These are phyloP conservation scores for Heterodera carotae DNA, from an alignment of 1,140 invertebrate genomes.

Conservation along the genomic window DNA sequence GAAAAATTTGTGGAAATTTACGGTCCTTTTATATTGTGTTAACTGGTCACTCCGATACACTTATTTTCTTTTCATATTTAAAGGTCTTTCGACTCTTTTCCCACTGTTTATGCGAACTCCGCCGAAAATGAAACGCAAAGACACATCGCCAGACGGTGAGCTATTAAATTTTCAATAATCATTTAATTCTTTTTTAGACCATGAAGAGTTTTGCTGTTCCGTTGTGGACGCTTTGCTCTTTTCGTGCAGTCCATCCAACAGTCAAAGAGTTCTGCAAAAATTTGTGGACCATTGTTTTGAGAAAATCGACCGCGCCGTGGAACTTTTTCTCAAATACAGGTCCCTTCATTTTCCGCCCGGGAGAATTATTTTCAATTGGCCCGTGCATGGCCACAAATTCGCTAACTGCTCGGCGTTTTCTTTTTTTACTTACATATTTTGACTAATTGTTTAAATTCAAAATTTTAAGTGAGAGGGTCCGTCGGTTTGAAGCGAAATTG, in stretches of 20 bases:
- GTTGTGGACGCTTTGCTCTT: slow-evolving; percentile 84
- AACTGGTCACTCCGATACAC: slow-evolving; percentile 18
- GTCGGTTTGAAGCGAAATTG: slow-evolving; percentile 67
- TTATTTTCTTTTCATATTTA: slow-evolving; percentile 23
- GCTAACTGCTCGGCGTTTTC: slow-evolving; percentile 64
- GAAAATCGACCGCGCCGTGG: slow-evolving; percentile 92
- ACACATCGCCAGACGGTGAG: slow-evolving; percentile 75
- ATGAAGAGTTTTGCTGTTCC: slow-evolving; percentile 75
- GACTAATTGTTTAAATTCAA: not conserved
- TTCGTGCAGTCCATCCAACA: slow-evolving; percentile 84
- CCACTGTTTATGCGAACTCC: slow-evolving; percentile 99
- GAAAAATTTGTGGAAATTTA: slow-evolving; percentile 98
- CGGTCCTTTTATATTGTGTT: slow-evolving; percentile 65
- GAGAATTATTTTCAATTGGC: no score
- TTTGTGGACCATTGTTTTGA: slow-evolving; percentile 98
- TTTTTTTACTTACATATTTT: slow-evolving; percentile 62
- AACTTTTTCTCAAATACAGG: slow-evolving; percentile 92
- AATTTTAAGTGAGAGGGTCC: slow-evolving; percentile 51
- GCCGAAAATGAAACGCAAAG: slow-evolving; percentile 79
- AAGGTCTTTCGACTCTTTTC: slow-evolving; percentile 87
- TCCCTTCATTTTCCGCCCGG: no score
- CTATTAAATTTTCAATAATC: not conserved
- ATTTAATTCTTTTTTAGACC: slow-evolving; percentile 69
- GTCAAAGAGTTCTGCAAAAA: slow-evolving; percentile 86
- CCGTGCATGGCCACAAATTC: no score